Evolutionary conservation across 1,140 invertebrate species (phyloP).

Genomic region (Carposina sasakii): DNA sequence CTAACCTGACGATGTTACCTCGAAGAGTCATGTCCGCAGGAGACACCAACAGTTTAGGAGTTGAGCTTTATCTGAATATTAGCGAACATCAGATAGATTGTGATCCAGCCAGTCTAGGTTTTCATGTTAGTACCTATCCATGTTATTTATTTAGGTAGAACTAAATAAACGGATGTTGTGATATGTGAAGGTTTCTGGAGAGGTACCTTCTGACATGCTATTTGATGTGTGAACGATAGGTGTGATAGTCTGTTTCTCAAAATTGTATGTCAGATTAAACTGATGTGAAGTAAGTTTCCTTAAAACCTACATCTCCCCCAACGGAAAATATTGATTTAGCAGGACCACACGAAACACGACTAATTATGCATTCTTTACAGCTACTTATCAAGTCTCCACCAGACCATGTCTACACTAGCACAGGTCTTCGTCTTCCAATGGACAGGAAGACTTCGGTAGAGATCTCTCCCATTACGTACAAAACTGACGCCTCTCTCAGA

Average conservation of each 20-base stretch:
- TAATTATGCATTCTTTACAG: too few relatives aligned
- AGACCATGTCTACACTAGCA: slow-evolving; percentile 53
- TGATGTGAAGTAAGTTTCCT: too few relatives aligned
- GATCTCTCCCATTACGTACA: slow-evolving; percentile 53
- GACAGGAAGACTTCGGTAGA: slow-evolving; percentile 61
- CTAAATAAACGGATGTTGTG: too few relatives aligned
- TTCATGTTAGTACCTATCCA: slow-evolving; percentile 41
- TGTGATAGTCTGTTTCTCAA: too few relatives aligned
- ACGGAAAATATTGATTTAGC: too few relatives aligned
- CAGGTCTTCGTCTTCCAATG: slow-evolving; percentile 56
- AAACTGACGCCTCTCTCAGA: slow-evolving; percentile 46
- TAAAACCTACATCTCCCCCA: too few relatives aligned
- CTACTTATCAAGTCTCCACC: slow-evolving; percentile 57
- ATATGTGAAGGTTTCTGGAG: too few relatives aligned
- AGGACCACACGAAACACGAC: too few relatives aligned
- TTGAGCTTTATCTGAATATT: slow-evolving; percentile 57
- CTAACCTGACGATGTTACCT: slow-evolving; percentile 36
- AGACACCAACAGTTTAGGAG: slow-evolving; percentile 47
- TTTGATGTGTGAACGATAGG: too few relatives aligned
- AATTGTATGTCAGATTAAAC: too few relatives aligned
- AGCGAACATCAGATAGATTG: slow-evolving; percentile 59
- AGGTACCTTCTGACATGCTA: too few relatives aligned
- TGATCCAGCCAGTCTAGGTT: slow-evolving; percentile 58
- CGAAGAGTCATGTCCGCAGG: slow-evolving; percentile 55
- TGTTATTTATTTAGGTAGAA: slow-evolving; percentile 2